phyloP scores from a whole-genome alignment of 2,888 invertebrate genomes.

The Tiliacea aurago region DNA sequence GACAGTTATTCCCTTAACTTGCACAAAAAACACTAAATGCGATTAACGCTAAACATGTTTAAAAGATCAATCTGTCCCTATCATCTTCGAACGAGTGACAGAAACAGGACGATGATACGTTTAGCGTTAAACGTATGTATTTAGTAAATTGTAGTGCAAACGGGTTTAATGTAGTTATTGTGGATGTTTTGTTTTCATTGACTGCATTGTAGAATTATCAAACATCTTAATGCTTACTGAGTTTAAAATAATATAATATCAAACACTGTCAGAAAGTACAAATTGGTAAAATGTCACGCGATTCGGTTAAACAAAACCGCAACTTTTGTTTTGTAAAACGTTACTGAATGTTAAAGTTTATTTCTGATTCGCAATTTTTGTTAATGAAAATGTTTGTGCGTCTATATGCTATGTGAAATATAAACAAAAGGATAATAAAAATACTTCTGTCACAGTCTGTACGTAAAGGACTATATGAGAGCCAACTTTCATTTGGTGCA shows the following conservation, averaged over 20 bases:
- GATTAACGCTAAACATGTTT: no score
- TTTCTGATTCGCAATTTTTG: neutral
- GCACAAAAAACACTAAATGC: no score
- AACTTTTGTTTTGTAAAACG: neutral
- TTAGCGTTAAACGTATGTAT: no score
- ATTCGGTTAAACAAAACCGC: neutral
- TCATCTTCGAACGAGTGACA: no score
- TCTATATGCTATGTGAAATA: neutral
- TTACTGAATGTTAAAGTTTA: neutral
- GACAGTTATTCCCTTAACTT: neutral
- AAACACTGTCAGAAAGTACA: neutral
- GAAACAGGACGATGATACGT: no score
- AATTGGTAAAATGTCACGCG: neutral
- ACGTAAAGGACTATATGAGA: constrained; percentile 44
- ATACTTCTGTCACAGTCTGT: constrained; percentile 44
- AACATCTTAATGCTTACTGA: no score
- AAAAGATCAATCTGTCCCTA: no score
- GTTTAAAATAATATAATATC: neutral
- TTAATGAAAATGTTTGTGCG: neutral
- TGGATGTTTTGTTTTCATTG: no score
- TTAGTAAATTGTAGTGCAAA: no score
- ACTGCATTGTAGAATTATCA: no score
- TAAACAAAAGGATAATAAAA: neutral
- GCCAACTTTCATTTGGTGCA: constrained; percentile 53
- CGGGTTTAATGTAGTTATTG: no score